phyloP scores from a whole-genome alignment of 2,888 invertebrate species.

The Ecdyonurus torrentis region DNA sequence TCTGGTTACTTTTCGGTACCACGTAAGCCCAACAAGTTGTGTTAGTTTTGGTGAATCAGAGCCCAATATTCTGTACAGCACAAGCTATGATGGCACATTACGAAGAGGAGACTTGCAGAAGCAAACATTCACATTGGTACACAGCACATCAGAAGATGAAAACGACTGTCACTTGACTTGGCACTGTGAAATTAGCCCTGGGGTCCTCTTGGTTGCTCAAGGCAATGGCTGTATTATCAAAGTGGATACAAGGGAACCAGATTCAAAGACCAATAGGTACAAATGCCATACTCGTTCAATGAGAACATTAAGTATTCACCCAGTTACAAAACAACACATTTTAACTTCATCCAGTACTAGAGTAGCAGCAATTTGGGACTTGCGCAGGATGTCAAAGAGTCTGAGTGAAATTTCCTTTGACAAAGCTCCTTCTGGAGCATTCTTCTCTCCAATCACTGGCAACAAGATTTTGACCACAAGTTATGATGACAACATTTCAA shows the following conservation, averaged over 20 bases:
- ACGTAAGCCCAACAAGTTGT: conserved; percentile 23
- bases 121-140: conserved; percentile 4
- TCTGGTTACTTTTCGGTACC: conserved; percentile 20
- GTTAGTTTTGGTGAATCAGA: conserved; percentile 19
- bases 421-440: conserved; percentile 18
- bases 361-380: not conserved
- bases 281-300: conserved; percentile 18
- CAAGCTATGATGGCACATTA: conserved; percentile 27
- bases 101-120: conserved; percentile 24
- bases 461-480: conserved; percentile 24
- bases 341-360: conserved; percentile 18
- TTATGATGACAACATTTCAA: conserved; percentile 23
- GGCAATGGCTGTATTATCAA: not conserved
- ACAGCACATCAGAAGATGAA: not conserved
- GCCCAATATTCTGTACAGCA: conserved; percentile 17
- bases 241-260: not conserved
- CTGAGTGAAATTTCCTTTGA: not conserved
- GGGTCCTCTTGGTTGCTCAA: not conserved
- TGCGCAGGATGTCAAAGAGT: not conserved
- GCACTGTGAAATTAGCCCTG: not conserved
- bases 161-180: not conserved
- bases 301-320: conserved; percentile 25
- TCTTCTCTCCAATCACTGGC: conserved; percentile 26
- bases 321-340: conserved; percentile 22
- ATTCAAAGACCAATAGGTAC: conserved; percentile 8